phyloP scores from a whole-genome alignment of 2,113 vertebrate genomes.

The Perca schrenkii region DNA sequence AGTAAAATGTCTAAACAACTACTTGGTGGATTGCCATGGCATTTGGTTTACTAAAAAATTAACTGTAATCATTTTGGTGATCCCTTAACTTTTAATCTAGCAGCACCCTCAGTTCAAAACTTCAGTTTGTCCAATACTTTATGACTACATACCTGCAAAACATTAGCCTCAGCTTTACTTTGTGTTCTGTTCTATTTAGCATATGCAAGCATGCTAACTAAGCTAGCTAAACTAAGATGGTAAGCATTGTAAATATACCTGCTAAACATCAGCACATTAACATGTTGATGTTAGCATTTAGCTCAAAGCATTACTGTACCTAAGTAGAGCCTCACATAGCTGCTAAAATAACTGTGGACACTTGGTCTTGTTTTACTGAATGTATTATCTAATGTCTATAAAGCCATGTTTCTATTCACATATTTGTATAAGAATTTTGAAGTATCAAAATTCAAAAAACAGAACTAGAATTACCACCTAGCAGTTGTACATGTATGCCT shows the following conservation, averaged over 20 bases:
- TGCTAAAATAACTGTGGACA: neutral
- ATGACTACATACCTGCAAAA: too few relatives aligned
- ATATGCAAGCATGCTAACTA: neutral
- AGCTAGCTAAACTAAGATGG: neutral
- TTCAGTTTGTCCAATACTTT: neutral
- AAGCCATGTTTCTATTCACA: too few relatives aligned
- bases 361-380: neutral
- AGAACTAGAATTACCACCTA: too few relatives aligned
- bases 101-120: neutral
- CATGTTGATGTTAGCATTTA: conserved; percentile 25
- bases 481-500: too few relatives aligned
- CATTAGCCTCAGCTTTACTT: too few relatives aligned
- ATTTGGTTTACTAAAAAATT: neutral
- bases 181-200: neutral
- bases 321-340: neutral
- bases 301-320: neutral
- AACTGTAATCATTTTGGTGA: too few relatives aligned
- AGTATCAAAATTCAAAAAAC: too few relatives aligned
- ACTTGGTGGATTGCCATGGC: neutral
- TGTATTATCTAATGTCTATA: neutral
- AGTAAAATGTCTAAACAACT: neutral
- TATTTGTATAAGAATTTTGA: too few relatives aligned
- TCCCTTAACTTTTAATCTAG: too few relatives aligned
- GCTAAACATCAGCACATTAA: conserved; percentile 1
- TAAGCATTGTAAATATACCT: neutral